These are phyloP conservation scores for Aradus depressus DNA, from an alignment of 2,888 invertebrate species.

Conservation along the genomic window DNA sequence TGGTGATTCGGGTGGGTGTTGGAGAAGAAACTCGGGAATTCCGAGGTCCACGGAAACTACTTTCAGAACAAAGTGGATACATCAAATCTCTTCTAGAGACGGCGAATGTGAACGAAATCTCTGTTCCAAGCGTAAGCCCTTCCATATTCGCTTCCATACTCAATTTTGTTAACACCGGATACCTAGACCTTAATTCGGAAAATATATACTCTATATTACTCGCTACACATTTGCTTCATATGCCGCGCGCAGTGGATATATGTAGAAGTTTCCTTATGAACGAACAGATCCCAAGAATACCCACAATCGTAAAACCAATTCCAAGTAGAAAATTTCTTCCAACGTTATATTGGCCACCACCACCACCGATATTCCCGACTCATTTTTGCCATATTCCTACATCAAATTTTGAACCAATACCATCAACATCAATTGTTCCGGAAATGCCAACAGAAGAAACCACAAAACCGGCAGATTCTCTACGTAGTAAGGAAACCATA, in stretches of 20 bases:
- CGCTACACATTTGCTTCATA: slow-evolving; percentile 60
- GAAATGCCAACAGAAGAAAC: slow-evolving; percentile 8
- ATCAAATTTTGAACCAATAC: slow-evolving; percentile 20
- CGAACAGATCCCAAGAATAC: slow-evolving; percentile 31
- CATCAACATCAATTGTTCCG: slow-evolving; percentile 20
- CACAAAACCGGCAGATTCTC: slow-evolving; percentile 1
- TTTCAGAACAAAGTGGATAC: slow-evolving; percentile 59
- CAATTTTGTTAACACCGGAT: slow-evolving; percentile 65
- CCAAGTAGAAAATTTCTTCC: slow-evolving; percentile 39
- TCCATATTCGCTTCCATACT: slow-evolving; percentile 52
- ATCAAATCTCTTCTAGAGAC: slow-evolving; percentile 50
- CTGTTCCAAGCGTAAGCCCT: slow-evolving; percentile 31
- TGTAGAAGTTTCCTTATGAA: slow-evolving; percentile 53
- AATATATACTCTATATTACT: slow-evolving; percentile 61
- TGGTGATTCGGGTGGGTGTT: slow-evolving; percentile 33
- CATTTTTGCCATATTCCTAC: slow-evolving; percentile 23
- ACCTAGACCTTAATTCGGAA: slow-evolving; percentile 52
- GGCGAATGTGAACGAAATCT: slow-evolving; percentile 38
- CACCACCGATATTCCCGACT: slow-evolving; percentile 30
- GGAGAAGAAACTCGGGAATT: slow-evolving; percentile 40
- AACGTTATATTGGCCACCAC: slow-evolving; percentile 23
- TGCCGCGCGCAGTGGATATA: slow-evolving; percentile 58
- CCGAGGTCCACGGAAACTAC: slow-evolving; percentile 52
- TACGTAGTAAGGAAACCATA: slow-evolving; percentile 41
- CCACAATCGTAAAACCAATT: slow-evolving; percentile 45